Evolutionary conservation across 2,797 vertebrate species (phyloP).

Genomic region (Siniperca scherzeri): DNA sequence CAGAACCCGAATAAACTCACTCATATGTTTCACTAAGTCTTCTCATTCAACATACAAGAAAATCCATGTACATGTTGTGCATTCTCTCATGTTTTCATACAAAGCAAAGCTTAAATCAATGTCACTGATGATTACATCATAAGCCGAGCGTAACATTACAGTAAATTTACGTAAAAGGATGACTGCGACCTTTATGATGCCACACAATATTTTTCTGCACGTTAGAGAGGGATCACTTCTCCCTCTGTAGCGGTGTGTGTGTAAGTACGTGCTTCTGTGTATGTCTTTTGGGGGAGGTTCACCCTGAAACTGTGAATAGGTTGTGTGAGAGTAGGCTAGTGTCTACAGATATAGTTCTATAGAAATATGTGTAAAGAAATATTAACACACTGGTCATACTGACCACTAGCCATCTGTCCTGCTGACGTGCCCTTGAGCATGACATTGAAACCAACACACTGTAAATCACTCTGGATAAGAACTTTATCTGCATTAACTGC

Average conservation of each 20-base stretch:
- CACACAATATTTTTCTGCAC: background rate
- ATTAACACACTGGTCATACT: background rate
- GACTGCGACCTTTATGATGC: conserved; percentile 30
- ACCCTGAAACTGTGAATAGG: conserved; percentile 5
- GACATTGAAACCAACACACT: conserved; percentile 31
- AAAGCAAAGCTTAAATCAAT: background rate
- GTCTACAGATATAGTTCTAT: background rate
- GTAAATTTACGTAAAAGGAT: conserved; percentile 8
- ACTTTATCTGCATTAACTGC: background rate
- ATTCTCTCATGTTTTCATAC: background rate
- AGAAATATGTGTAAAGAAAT: background rate
- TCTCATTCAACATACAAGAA: background rate
- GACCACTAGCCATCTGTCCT: conserved; percentile 14
- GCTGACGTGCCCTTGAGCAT: conserved; percentile 33
- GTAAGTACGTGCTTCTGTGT: background rate
- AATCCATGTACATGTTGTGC: background rate
- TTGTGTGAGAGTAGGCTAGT: background rate
- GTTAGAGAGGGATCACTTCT: conserved; percentile 38
- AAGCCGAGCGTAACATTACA: background rate
- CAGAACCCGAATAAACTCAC: conserved; percentile 24
- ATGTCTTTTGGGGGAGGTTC: background rate
- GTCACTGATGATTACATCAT: conserved; percentile 26
- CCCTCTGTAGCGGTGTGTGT: background rate
- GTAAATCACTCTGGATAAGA: conserved; percentile 2
- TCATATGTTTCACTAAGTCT: background rate